A percentile compares a stretch with the other conserved stretches of the same genome.
These are phyloP conservation scores for Phaethornis superciliosus DNA, from an alignment of 2,113 vertebrate species.

Conservation along the genomic window DNA sequence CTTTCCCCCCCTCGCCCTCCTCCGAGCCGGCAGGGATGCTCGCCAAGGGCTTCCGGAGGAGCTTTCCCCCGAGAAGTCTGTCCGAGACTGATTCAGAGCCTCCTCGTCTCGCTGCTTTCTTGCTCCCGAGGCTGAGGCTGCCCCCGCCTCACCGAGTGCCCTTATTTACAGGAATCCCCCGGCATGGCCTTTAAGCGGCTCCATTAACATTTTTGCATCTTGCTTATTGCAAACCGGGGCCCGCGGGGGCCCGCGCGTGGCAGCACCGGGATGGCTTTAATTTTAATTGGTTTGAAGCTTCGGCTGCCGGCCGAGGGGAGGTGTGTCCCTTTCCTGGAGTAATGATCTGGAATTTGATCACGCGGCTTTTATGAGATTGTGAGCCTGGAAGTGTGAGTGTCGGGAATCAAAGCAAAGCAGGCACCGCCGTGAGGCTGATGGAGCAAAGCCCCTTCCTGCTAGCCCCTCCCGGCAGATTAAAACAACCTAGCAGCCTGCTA, in stretches of 20 bases:
- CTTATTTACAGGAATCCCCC: constrained; percentile 13
- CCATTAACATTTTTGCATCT: constrained; percentile 26
- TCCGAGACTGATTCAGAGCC: background rate
- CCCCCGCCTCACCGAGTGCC: background rate
- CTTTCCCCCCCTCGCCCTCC: background rate
- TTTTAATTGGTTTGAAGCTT: constrained; percentile 56
- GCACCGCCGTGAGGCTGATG: background rate
- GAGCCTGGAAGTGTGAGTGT: background rate
- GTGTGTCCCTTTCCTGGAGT: constrained; percentile 50
- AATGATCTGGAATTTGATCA: constrained; percentile 72
- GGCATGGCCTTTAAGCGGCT: background rate
- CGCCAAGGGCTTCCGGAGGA: background rate
- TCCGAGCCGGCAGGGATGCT: background rate
- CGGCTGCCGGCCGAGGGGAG: background rate
- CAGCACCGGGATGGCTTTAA: background rate
- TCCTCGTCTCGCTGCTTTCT: constrained; percentile 1
- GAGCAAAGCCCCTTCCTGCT: background rate
- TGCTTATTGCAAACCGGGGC: background rate
- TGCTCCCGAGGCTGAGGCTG: background rate
- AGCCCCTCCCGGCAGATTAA: background rate
- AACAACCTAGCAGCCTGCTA: background rate
- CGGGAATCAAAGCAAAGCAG: constrained; percentile 23
- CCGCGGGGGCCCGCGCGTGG: background rate
- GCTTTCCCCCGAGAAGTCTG: background rate
- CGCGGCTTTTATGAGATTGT: background rate